Base-by-base conservation (phyloP, 2,113 vertebrate genomes). In the Syrmaticus mikado region DNA sequence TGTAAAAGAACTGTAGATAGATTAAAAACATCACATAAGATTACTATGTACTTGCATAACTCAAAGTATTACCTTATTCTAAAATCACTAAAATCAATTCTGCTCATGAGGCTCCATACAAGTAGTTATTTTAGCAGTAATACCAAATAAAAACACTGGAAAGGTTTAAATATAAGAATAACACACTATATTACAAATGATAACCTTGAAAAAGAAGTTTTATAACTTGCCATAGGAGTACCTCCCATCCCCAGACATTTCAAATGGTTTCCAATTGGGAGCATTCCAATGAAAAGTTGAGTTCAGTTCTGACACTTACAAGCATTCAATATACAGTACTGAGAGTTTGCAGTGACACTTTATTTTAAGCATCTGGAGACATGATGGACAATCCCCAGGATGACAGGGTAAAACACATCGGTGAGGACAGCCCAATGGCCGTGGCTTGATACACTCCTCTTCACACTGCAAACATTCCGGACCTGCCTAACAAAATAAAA, bases 341-440 rank as follows among this genome's bases (percentile, higher is more conserved):
- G 96, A 97, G 17, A 99, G 98, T 92, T 97, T 99, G 97, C 98
- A 99, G 95, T 99, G 98, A 94, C 98, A 99, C 91, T 98, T 98
- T 72, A 98, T 97, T 90, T 98, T 98, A 76, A 98, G 94, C 98
- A 98, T 98, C 89, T 98, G 98, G 72, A 97, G 95, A 96, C 98
- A 99, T 0, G 98, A 84, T 11, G 98, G 98, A 77, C 98, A 99
- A 61, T 95, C 93, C 40, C 97, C 98, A 55, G 97, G 97, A 73
- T 99, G 98, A 96, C 98, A 99, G 6, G 98, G 98, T 68, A 98
- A 87, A 82, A 94, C 92, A 86, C 98, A 99, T 2, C 95, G 97
- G 65, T 99, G 98, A 83, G 98, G 97, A 90, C 98, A 99, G n/a
- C 98, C 98, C 20, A 83, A 9, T 2, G 98, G 98, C 30, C 98